Conservation (phyloP, 2,888 invertebrate species). For the Formica aserva region DNA sequence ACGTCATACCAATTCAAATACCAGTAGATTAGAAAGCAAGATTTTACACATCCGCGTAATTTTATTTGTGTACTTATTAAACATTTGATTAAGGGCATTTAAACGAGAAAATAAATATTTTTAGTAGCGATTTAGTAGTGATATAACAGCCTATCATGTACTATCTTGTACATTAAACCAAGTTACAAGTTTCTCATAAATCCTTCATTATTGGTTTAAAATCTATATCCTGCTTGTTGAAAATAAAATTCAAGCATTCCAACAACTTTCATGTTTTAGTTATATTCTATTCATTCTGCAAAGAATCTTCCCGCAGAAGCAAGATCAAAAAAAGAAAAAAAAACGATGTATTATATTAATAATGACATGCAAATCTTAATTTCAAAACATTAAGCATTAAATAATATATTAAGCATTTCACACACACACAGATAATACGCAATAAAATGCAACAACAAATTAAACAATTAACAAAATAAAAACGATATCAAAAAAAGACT, state of each 20-base stretch:
- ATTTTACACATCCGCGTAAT: neutral
- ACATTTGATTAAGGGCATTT: neutral
- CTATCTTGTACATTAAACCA: neutral
- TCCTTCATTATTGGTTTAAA: neutral
- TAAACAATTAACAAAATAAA: constrained; percentile 7
- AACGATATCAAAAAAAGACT: neutral
- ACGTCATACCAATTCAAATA: neutral
- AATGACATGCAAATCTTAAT: neutral
- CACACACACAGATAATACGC: too few species aligned
- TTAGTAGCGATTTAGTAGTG: neutral
- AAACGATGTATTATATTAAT: neutral
- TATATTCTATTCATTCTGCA: neutral
- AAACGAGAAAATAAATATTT: neutral
- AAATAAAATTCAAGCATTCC: constrained; percentile 2
- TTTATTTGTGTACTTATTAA: neutral
- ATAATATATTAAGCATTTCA: neutral
- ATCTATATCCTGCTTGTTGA: neutral
- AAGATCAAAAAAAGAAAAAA: neutral
- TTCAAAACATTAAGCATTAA: neutral
- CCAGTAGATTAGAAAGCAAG: neutral
- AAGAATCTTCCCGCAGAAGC: neutral
- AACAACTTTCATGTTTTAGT: neutral
- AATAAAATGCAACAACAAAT: neutral
- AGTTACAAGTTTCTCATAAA: neutral
- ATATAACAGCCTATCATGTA: neutral